Base-by-base conservation (phyloP, 2,113 vertebrate species). In the Genyomyrus donnyi region DNA sequence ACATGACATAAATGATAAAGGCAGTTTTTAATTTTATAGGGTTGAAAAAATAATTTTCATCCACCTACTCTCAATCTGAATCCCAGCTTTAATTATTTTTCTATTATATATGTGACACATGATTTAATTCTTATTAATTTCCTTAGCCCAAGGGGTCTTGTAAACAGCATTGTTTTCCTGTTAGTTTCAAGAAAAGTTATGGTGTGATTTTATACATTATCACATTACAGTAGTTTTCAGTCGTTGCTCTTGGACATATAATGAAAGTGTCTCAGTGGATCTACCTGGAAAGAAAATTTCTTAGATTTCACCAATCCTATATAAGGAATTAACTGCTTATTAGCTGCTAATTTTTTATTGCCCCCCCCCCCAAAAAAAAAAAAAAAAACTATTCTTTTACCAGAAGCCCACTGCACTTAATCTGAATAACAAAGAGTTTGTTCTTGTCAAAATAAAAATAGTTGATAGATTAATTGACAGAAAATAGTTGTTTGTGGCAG, bases 131-230 rank as follows among this genome's bases (percentile, higher is more conserved):
- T 85, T 85, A 46, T 85, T 45, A n/a, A 46, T 90, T 49, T 93
- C 89, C 88, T 89, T 89, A 49, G 87, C 85, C 87, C 92, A 91
- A 86, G 91, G 90, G 88, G 91, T 91, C 92, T 94, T 92, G 93
- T 93, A 93, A 24, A 85, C 90, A 91, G 89, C 93, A 92, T 92
- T 94, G 94, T 92, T 93, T 87, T 92, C 89, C 90, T 88, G 94
- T 94, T 94, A 93, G 92, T 77, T 91, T 27, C 31, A 77, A 86
- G 46, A 46, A 56, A 48, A 11, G 62, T 92, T 91, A 90, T 53
- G 92, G 92, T 91, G 91, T 89, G 88, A 93, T 93, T 94, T 5
- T 89, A 93, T 92, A 93, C 91, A 88, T 93, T 92, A 93, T 93
- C 91, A 87, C 88, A 91, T 31, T 84, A n/a, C 91, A 92, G 93